Base-by-base conservation (phyloP, 2,888 invertebrate species). In the Sinhomidia bicolor region DNA sequence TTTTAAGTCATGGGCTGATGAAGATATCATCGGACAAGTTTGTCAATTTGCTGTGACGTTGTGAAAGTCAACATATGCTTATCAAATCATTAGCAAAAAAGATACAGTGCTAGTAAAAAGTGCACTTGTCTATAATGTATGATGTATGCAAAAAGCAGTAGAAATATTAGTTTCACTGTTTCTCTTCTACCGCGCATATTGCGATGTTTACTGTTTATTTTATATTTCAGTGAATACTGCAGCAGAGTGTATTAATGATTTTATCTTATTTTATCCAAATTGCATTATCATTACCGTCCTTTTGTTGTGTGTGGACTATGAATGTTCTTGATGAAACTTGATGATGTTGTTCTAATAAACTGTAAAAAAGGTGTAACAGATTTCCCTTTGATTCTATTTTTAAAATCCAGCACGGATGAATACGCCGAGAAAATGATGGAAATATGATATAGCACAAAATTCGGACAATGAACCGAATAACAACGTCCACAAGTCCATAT, bases 351-450 rank as follows among this genome's bases (percentile, higher is more conserved):
- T 12, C 14, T 51, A 51, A 51, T 51, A 36, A 36, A 36, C 36
- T 36, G 36, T 36, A n/a, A 17, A 54, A n/a, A 54, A 17, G 54
- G 12, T n/a, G 10, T 47, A n/a, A 47, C 36, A 36, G 57, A 3
- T 57, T 23, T 54, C 1, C 17, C 17, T 54, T 5, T 60, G 60
- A 32, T 26, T 26, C 14, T n/a, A 23, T 17, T 36, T 54, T 20
- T 20, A n/a, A 60, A 81, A 71, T 86, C 65, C 81, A 81, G 54
- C 26, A 81, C 23, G 82, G 82, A 47, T 88, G 82, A 88, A 51
- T 74, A 83, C 47, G n/a, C 82, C 54, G 88, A 65, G 82, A 88
- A 88, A 88, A 88, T 88, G 88, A 88, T 82, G 51, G 62, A 81
- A 76, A 41, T 76, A 88, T 88, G 88, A 88, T 82, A 54, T 29